phyloP scores from a whole-genome alignment of 2,888 invertebrate genomes.

The Salticus scenicus region DNA sequence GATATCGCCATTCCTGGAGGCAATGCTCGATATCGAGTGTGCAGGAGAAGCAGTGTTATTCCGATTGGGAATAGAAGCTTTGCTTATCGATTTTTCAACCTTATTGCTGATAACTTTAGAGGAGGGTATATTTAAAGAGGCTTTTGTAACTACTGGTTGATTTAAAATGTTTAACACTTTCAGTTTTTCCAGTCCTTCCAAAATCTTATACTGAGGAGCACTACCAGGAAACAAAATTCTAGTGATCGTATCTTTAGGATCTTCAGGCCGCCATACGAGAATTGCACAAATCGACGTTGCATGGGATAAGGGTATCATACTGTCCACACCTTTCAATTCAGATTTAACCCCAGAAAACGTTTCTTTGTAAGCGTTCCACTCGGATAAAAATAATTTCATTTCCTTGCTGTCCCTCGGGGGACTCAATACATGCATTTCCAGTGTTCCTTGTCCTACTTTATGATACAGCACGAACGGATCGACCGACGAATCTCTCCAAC shows the following conservation, averaged over 20 bases:
- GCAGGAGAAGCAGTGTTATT: conserved; percentile 62
- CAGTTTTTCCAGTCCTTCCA: conserved; percentile 94
- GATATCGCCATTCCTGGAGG: conserved; percentile 56
- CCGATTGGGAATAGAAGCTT: conserved; percentile 47
- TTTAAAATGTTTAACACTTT: conserved; percentile 79
- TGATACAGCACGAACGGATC: conserved; percentile 97
- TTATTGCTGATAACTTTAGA: conserved; percentile 34
- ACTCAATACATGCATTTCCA: conserved; percentile 97
- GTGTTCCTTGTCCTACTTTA: conserved; percentile 89
- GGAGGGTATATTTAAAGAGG: conserved; percentile 26
- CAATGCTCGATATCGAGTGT: conserved; percentile 44
- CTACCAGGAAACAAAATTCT: conserved; percentile 96
- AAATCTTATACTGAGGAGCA: conserved; percentile 94
- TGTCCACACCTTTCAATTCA: conserved; percentile 77
- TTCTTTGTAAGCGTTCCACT: conserved; percentile 83
- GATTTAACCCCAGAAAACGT: conserved; percentile 63
- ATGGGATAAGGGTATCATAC: conserved; percentile 91
- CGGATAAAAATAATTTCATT: conserved; percentile 92
- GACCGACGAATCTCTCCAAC: conserved; percentile 83
- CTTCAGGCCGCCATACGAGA: conserved; percentile 95
- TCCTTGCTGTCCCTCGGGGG: conserved; percentile 95
- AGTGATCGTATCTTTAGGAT: conserved; percentile 93
- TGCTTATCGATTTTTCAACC: conserved; percentile 31
- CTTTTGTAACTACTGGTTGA: conserved; percentile 55
- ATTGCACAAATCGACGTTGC: conserved; percentile 94